Evolutionary conservation across 2,797 vertebrate species (phyloP).

Genomic region (Crenuchus spilurus): DNA sequence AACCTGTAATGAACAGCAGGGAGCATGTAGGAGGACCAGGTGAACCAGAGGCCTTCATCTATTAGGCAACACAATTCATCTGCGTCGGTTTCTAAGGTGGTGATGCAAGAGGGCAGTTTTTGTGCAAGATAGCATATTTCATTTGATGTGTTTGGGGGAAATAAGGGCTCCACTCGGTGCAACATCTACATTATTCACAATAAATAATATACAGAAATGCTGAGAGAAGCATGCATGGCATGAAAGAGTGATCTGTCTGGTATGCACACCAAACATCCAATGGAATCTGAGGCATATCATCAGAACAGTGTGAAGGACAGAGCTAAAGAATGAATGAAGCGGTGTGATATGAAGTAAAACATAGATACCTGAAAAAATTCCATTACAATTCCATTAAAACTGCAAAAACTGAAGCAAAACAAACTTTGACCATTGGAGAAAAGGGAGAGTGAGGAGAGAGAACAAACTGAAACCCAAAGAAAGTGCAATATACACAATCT

Average conservation of each 20-base stretch:
- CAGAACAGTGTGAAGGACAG: not conserved
- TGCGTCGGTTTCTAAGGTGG: constrained; percentile 41
- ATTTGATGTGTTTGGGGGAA: not conserved
- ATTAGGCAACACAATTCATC: constrained; percentile 29
- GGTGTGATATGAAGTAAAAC: not conserved
- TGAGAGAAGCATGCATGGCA: not conserved
- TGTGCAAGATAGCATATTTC: constrained; percentile 2
- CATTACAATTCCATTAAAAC: constrained; percentile 13
- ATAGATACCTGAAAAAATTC: not conserved
- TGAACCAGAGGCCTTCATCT: constrained; percentile 43
- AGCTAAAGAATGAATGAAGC: not conserved
- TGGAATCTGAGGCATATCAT: constrained; percentile 16
- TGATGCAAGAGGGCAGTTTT: not conserved
- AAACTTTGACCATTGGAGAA: constrained; percentile 25
- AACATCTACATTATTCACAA: not conserved
- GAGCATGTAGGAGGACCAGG: constrained; percentile 53
- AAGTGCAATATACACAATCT: constrained; percentile 81
- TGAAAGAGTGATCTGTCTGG: constrained; percentile 9
- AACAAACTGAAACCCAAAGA: constrained; percentile 76
- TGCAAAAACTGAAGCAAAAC: not conserved
- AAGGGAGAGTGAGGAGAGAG: constrained; percentile 28
- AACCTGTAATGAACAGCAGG: constrained; percentile 67
- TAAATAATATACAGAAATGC: constrained; percentile 2
- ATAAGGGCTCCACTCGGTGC: constrained; percentile 16
- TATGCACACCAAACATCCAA: constrained; percentile 30